Conservation (phyloP, 2,113 vertebrate genomes). For the Poecile atricapillus region DNA sequence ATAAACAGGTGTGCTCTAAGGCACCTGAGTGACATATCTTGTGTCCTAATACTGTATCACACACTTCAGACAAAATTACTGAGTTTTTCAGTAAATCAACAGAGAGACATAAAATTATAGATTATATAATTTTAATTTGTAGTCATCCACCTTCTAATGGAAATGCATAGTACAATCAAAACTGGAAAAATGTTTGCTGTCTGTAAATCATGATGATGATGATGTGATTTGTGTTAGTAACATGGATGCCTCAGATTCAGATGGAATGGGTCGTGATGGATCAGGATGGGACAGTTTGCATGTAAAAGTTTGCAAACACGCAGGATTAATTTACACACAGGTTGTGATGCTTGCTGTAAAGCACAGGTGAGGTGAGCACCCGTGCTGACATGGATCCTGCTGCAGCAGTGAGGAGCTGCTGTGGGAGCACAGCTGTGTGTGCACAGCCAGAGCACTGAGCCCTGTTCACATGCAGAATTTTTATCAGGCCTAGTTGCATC, state of each 20-base stretch:
- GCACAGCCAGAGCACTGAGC: background rate
- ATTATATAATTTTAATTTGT: background rate
- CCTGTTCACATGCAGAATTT: background rate
- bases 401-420: background rate
- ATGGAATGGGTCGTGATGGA: background rate
- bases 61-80: background rate
- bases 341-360: background rate
- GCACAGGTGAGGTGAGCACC: background rate
- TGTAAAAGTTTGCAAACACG: background rate
- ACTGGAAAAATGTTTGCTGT: background rate
- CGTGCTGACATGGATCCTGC: background rate
- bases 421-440: background rate
- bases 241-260: background rate
- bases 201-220: background rate
- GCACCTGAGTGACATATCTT: no score
- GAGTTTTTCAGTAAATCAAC: background rate
- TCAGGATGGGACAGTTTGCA: background rate
- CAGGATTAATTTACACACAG: accelerated
- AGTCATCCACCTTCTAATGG: background rate
- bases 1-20: background rate
- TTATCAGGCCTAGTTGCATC: background rate
- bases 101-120: background rate
- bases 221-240: background rate
- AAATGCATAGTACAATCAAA: background rate
- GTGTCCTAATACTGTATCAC: accelerated